Evolutionary conservation across 2,888 invertebrate species (phyloP).

Genomic region (Apotomis turbidana): DNA sequence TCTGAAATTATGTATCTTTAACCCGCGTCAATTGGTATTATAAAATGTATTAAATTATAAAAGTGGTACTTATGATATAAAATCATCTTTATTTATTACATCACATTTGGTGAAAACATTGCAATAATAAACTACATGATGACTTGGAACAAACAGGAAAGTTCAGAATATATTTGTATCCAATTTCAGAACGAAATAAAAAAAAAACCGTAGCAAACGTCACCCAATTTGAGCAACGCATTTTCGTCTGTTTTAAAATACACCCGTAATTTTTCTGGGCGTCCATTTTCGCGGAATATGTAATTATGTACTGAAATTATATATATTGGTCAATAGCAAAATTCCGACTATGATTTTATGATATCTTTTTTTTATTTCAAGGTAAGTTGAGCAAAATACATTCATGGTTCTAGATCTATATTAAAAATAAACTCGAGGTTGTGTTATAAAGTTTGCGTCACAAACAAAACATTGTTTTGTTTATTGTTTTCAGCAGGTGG

Average conservation of each 20-base stretch:
- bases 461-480: constrained; percentile 77
- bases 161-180: background rate
- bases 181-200: constrained; percentile 40
- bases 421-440: constrained; percentile 68
- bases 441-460: constrained; percentile 65
- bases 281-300: constrained; percentile 54
- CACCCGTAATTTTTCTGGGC: constrained; percentile 53
- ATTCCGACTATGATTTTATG: constrained; percentile 69
- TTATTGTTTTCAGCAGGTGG: constrained; percentile 69
- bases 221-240: constrained; percentile 60
- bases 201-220: constrained; percentile 53
- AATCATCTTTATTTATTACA: too few relatives aligned
- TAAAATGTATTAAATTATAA: too few relatives aligned
- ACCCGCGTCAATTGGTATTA: background rate
- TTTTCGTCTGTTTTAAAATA: constrained; percentile 63
- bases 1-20: background rate
- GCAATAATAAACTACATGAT: background rate
- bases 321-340: constrained; percentile 44
- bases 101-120: too few relatives aligned
- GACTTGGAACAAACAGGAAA: background rate
- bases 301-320: constrained; percentile 58
- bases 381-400: constrained; percentile 52
- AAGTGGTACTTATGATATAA: too few relatives aligned
- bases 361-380: constrained; percentile 55
- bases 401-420: constrained; percentile 46